phyloP scores from a whole-genome alignment of 2,888 invertebrate species.

The Geotrupes spiniger region DNA sequence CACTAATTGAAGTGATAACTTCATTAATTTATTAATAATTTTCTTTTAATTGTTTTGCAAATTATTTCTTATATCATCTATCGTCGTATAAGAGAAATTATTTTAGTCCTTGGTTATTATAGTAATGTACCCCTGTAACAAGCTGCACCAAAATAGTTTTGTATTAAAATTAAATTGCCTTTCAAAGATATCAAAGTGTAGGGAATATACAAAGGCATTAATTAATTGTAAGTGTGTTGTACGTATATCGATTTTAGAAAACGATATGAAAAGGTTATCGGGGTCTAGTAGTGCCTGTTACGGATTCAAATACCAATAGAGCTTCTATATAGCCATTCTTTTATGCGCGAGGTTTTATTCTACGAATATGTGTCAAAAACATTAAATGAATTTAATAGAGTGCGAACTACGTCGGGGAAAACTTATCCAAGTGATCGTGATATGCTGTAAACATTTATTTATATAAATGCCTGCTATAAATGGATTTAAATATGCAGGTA shows the following conservation, averaged over 20 bases:
- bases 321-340: not conserved
- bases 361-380: not conserved
- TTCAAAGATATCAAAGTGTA: too few relatives aligned
- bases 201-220: too few relatives aligned
- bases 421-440: not conserved
- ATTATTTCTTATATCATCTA: too few relatives aligned
- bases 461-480: not conserved
- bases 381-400: not conserved
- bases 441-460: not conserved
- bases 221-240: too few relatives aligned
- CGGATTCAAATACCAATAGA: conserved; percentile 5
- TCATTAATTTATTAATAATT: too few relatives aligned
- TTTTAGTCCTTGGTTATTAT: too few relatives aligned
- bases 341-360: not conserved
- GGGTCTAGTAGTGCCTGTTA: conserved; percentile 11
- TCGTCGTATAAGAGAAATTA: too few relatives aligned
- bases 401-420: not conserved
- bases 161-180: too few relatives aligned
- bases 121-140: too few relatives aligned
- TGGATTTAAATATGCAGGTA: not conserved
- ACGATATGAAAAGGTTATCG: conserved; percentile 8
- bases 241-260: conserved; percentile 8
- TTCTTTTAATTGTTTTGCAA: too few relatives aligned
- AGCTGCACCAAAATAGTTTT: too few relatives aligned
- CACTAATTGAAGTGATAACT: too few relatives aligned